These are phyloP conservation scores for Blastomussa wellsi DNA, from an alignment of 92 coral and sea anemone genomes.

Conservation along the genomic window DNA sequence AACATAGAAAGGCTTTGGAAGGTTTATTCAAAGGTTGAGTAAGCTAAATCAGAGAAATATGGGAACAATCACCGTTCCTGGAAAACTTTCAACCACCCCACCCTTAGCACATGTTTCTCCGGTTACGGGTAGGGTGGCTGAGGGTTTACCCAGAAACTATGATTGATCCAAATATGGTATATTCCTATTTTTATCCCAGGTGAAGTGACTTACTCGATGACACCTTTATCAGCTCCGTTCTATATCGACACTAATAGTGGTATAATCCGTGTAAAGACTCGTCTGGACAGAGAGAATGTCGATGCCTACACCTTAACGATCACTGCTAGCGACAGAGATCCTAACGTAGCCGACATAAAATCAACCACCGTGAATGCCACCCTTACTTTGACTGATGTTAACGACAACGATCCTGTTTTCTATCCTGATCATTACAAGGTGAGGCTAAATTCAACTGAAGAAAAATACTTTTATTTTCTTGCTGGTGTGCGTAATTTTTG, in stretches of 20 bases:
- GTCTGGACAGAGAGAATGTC: slow-evolving; percentile 55
- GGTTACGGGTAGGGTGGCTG: no score
- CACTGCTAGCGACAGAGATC: slow-evolving; percentile 67
- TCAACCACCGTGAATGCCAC: slow-evolving; percentile 56
- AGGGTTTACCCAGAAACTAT: no score
- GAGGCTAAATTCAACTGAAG: not conserved
- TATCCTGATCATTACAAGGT: slow-evolving; percentile 70
- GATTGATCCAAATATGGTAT: no score
- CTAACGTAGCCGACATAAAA: slow-evolving; percentile 47
- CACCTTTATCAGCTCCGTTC: slow-evolving; percentile 58
- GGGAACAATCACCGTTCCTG: no score
- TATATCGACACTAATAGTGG: slow-evolving; percentile 63
- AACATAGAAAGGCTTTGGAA: no score
- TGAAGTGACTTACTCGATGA: slow-evolving; percentile 58
- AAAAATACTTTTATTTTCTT: not conserved
- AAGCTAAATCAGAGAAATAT: no score
- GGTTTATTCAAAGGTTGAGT: no score
- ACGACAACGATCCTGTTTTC: slow-evolving; percentile 65
- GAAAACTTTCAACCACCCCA: no score
- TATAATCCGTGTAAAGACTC: slow-evolving; percentile 49
- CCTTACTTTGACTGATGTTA: slow-evolving; percentile 58
- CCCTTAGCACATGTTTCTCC: no score
- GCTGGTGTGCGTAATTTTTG: no score
- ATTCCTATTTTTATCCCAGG: slow-evolving; percentile 15
- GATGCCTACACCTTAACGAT: slow-evolving; percentile 44